These are phyloP conservation scores for Botrylloides violaceus DNA, from an alignment of 23 tunicate species.

Conservation along the genomic window DNA sequence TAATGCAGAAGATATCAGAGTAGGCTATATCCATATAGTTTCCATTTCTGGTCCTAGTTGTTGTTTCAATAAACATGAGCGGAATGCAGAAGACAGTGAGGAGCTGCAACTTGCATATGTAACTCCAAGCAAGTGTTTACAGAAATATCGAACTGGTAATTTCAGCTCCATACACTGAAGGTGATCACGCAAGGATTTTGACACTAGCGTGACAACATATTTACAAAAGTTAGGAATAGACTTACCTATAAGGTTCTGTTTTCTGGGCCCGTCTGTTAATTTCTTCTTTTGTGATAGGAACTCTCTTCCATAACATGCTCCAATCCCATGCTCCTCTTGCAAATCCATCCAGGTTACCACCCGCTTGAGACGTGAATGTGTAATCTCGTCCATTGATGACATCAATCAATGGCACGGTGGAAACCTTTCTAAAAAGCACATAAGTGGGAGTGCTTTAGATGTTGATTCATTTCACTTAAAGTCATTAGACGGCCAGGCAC, in stretches of 20 bases:
- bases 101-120: too few relatives aligned
- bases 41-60: too few relatives aligned
- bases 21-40: too few relatives aligned
- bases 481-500: not conserved
- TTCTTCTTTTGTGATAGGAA: conserved; percentile 68
- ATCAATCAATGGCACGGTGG: conserved; percentile 88
- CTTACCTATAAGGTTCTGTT: conserved; percentile 82
- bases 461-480: not conserved
- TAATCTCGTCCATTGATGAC: conserved; percentile 80
- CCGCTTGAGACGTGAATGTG: conserved; percentile 92
- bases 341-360: conserved; percentile 81
- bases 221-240: too few relatives aligned
- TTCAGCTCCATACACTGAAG: too few relatives aligned
- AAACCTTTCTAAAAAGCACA: conserved; percentile 34
- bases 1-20: too few relatives aligned
- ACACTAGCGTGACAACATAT: too few relatives aligned
- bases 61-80: too few relatives aligned
- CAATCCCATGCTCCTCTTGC: conserved; percentile 99
- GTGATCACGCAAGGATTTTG: too few relatives aligned
- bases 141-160: too few relatives aligned
- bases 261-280: conserved; percentile 46
- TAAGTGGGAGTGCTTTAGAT: not conserved
- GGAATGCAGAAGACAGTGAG: too few relatives aligned
- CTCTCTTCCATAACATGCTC: conserved; percentile 92
- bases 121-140: too few relatives aligned